These are phyloP conservation scores for Varroa destructor DNA, from an alignment of 1,140 invertebrate species.

Conservation along the genomic window DNA sequence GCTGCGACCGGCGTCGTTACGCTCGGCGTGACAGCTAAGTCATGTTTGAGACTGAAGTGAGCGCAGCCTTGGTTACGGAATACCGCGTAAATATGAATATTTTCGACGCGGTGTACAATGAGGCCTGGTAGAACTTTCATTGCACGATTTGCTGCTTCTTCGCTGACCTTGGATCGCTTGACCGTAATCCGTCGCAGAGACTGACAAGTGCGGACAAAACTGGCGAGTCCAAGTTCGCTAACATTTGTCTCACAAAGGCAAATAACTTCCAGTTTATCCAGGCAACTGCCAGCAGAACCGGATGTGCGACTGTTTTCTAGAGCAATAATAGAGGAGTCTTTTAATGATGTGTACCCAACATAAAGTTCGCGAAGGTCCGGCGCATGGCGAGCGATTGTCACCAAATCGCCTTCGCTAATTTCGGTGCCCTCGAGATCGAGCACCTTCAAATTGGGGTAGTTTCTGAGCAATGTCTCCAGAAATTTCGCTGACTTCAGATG, in stretches of 20 bases:
- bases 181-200: neutral
- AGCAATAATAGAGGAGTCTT: neutral
- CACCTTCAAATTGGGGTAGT: constrained; percentile 15
- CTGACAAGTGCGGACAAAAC: neutral
- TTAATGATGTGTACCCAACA: neutral
- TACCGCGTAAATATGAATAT: constrained; percentile 1
- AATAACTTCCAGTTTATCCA: neutral
- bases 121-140: neutral
- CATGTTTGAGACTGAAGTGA: constrained; percentile 25
- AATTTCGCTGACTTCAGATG: neutral
- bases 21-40: no score
- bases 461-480: neutral
- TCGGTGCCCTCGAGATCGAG: constrained; percentile 14
- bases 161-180: neutral
- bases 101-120: neutral
- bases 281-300: neutral
- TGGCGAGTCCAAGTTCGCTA: neutral
- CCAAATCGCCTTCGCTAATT: constrained; percentile 10
- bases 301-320: neutral
- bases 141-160: neutral
- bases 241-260: constrained; percentile 11
- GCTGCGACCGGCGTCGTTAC: no score
- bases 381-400: neutral
- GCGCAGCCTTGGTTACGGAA: constrained; percentile 21
- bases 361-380: constrained; percentile 20